phyloP scores from a whole-genome alignment of 2,113 vertebrate genomes.

The Oryctolagus cuniculus region mOryCun1.1 NC_091439.1:54016001-54016500 shows the following conservation, averaged over 20 bases:
- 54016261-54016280: slow-evolving; percentile 25
- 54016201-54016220: slow-evolving; percentile 36
- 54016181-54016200: slow-evolving; percentile 53
- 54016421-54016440: background rate
- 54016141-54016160: slow-evolving; percentile 70
- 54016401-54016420: background rate
- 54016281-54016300: background rate
- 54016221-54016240: slow-evolving; percentile 45
- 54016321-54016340: background rate
- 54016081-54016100: slow-evolving; percentile 61
- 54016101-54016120: slow-evolving; percentile 72
- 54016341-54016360: background rate
- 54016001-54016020: slow-evolving; percentile 76
- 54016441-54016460: background rate
- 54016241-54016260: slow-evolving; percentile 27
- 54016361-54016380: background rate
- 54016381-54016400: background rate
- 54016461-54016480: background rate
- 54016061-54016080: slow-evolving; percentile 67
- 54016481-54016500: background rate
- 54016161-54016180: slow-evolving; percentile 58
- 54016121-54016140: slow-evolving; percentile 56
- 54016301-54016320: slow-evolving; percentile 37
- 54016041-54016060: slow-evolving; percentile 72
- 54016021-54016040: slow-evolving; percentile 72